A percentile compares a stretch with the other conserved stretches of the same genome.
phyloP scores from a whole-genome alignment of 2,113 vertebrate species.

The Trichechus manatus region DNA sequence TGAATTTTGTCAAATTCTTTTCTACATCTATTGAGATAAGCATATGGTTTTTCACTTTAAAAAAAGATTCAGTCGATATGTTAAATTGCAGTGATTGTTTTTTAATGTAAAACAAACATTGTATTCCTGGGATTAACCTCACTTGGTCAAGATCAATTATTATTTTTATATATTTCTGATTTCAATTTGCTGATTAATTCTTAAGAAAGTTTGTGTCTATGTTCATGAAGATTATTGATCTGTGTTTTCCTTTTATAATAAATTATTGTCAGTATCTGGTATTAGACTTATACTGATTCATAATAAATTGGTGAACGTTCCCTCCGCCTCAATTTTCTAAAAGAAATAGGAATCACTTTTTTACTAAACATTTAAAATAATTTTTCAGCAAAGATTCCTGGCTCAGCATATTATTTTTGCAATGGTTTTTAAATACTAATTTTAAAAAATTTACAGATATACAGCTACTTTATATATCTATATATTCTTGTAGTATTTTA shows the following conservation, averaged over 20 bases:
- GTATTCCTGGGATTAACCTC: background rate
- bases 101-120: conserved; percentile 16
- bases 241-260: background rate
- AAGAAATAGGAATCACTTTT: background rate
- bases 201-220: background rate
- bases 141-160: background rate
- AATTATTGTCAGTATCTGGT: background rate
- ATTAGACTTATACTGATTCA: background rate
- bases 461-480: too few species aligned
- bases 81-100: background rate
- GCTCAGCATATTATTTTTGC: background rate
- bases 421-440: background rate
- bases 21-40: background rate
- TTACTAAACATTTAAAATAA: background rate
- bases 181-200: background rate
- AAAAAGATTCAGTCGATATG: background rate
- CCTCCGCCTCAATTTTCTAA: background rate
- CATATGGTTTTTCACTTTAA: background rate
- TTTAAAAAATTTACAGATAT: too few species aligned
- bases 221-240: background rate
- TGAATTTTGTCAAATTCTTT: background rate
- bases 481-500: too few species aligned
- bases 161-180: background rate
- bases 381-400: background rate
- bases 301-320: background rate